Evolutionary conservation across 1,140 invertebrate species (phyloP).

Genomic region (Cyphomyrmex costatus): DNA sequence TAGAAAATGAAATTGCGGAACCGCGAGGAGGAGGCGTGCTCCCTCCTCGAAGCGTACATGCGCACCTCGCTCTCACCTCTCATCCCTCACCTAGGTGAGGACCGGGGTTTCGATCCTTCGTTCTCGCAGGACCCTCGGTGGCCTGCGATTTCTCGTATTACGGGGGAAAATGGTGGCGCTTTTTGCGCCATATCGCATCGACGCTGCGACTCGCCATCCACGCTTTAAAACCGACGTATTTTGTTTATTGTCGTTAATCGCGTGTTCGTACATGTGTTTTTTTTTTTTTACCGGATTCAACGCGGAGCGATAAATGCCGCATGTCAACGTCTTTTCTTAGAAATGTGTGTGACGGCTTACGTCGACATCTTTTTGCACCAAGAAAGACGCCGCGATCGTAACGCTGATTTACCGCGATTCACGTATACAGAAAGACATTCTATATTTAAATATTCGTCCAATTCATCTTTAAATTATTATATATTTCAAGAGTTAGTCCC

Average conservation of each 20-base stretch:
- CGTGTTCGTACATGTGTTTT: constrained; percentile 11
- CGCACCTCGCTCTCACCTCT: constrained; percentile 77
- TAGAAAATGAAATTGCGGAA: constrained; percentile 82
- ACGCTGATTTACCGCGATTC: not conserved
- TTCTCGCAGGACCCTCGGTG: constrained; percentile 32
- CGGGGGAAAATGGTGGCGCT: constrained; percentile 69
- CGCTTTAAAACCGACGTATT: constrained; percentile 69
- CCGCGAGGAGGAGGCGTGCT: constrained; percentile 79
- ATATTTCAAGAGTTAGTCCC: not conserved
- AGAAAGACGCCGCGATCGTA: not conserved
- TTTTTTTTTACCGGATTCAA: constrained; percentile 26
- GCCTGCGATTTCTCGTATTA: constrained; percentile 47
- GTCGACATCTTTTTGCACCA: constrained; percentile 33
- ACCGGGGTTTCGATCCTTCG: constrained; percentile 73
- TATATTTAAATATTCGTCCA: not conserved
- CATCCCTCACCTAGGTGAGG: constrained; percentile 69
- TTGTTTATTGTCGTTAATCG: constrained; percentile 63
- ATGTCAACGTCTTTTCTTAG: not conserved
- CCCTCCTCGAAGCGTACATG: constrained; percentile 77
- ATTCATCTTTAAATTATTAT: not conserved
- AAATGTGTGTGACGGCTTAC: constrained; percentile 12
- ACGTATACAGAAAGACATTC: not conserved
- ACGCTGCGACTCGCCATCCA: constrained; percentile 26
- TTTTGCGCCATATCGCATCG: constrained; percentile 54
- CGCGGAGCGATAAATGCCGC: not conserved